These are phyloP conservation scores for Prunella fulvescens DNA, from an alignment of 2,113 vertebrate species.

Conservation along the genomic window DNA sequence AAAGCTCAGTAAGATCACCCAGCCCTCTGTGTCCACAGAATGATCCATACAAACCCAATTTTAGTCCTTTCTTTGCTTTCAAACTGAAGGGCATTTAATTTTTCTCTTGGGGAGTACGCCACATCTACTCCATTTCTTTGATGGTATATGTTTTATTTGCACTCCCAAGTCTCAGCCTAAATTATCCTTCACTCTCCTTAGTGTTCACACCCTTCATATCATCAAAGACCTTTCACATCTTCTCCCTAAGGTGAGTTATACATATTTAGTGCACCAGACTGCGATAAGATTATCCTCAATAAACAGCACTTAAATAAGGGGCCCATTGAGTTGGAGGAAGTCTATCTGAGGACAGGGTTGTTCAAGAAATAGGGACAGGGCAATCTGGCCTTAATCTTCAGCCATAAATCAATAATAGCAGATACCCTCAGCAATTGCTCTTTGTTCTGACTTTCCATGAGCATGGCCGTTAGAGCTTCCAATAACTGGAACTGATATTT, in stretches of 20 bases:
- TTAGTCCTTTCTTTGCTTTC: background rate
- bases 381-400: conserved; percentile 43
- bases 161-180: conserved; percentile 53
- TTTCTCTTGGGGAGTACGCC: background rate
- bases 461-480: background rate
- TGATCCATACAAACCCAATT: background rate
- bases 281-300: conserved; percentile 35
- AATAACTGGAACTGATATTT: background rate
- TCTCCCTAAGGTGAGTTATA: conserved; percentile 50
- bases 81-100: conserved; percentile 1
- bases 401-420: conserved; percentile 24
- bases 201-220: conserved; percentile 60
- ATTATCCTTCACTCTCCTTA: conserved; percentile 53
- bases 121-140: background rate
- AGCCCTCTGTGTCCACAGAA: background rate
- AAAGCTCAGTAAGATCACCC: background rate
- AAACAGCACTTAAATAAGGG: conserved; percentile 25
- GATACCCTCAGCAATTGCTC: conserved; percentile 3
- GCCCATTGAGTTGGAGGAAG: conserved; percentile 16
- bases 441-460: background rate
- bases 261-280: conserved; percentile 30
- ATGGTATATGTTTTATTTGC: background rate
- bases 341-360: background rate
- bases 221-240: conserved; percentile 38
- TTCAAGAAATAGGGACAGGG: conserved; percentile 24